These are phyloP conservation scores for Nycticryphes semicollaris DNA, from an alignment of 2,113 vertebrate genomes.

Conservation along the genomic window DNA sequence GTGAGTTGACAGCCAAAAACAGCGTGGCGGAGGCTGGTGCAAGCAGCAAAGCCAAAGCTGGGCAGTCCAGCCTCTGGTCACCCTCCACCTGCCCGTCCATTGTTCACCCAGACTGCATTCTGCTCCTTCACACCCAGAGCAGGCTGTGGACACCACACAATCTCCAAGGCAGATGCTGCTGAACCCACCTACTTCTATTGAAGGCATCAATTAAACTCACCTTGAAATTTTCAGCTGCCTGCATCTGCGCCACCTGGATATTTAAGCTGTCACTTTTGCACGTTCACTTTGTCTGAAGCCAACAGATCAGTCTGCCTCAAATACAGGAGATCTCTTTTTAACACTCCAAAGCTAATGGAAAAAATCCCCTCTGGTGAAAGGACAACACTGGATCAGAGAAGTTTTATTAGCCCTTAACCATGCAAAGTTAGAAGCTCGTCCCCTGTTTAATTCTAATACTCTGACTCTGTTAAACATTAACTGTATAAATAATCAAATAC, in stretches of 20 bases:
- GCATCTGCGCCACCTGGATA: not conserved
- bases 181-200: not conserved
- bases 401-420: conserved; percentile 58
- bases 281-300: conserved; percentile 6
- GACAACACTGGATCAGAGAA: conserved; percentile 45
- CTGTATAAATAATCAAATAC: conserved; percentile 66
- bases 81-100: not conserved
- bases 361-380: conserved; percentile 45
- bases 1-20: accelerated
- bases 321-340: conserved; percentile 29
- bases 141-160: not conserved
- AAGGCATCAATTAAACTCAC: not conserved
- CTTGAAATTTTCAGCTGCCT: not conserved
- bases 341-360: conserved; percentile 53
- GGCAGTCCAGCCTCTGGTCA: not conserved
- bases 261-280: not conserved
- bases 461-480: conserved; percentile 66
- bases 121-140: accelerated
- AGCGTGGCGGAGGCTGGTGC: accelerated
- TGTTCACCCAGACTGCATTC: accelerated
- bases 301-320: conserved; percentile 48
- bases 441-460: conserved; percentile 59
- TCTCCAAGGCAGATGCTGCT: not conserved
- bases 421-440: conserved; percentile 39
- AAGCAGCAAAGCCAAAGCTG: accelerated